These are phyloP conservation scores for Trissonchulus sp. DNA, from an alignment of 2,888 invertebrate species.

Conservation along the genomic window DNA sequence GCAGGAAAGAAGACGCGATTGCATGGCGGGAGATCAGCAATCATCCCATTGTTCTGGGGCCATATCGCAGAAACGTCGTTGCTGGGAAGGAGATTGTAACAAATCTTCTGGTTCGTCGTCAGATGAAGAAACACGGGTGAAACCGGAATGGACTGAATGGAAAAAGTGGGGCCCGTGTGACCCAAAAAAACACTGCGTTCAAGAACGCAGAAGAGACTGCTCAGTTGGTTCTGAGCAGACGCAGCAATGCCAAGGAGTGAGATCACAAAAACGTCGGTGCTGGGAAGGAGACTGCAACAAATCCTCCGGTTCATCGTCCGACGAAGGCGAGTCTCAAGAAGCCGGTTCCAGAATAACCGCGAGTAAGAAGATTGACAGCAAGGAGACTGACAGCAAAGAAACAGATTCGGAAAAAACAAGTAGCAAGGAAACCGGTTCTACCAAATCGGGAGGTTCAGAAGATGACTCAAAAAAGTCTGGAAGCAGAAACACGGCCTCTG, in stretches of 20 bases:
- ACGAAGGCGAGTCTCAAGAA: background rate
- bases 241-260: background rate
- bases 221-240: background rate
- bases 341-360: too few relatives aligned
- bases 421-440: too few relatives aligned
- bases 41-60: background rate
- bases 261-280: background rate
- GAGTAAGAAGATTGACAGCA: too few relatives aligned
- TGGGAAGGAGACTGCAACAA: constrained; percentile 3
- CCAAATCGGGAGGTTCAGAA: too few relatives aligned
- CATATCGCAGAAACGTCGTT: background rate
- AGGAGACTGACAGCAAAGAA: too few relatives aligned
- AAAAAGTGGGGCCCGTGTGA: background rate
- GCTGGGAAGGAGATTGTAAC: background rate
- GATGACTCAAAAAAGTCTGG: too few relatives aligned
- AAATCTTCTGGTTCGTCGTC: background rate
- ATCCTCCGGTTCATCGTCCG: background rate
- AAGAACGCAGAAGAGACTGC: background rate
- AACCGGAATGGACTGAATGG: background rate
- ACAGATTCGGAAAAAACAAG: too few relatives aligned
- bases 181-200: background rate
- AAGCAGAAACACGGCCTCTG: too few relatives aligned
- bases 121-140: background rate
- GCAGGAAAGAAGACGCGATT: background rate
- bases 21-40: background rate